Conservation (phyloP, 1,140 invertebrate genomes). For the Megalonaias nervosa region DNA sequence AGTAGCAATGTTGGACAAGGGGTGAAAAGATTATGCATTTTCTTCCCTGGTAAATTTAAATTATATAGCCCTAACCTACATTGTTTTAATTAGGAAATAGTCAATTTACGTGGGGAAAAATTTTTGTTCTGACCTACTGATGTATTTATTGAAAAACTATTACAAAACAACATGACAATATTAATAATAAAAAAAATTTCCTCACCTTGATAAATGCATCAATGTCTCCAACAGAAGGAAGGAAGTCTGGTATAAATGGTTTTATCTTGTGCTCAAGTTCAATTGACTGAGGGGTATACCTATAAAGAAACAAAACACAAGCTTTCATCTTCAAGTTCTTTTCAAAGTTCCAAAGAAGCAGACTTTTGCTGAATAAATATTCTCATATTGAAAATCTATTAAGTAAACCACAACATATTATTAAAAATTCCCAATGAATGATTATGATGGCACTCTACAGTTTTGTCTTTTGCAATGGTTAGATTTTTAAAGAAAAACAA, state of each 20-base stretch:
- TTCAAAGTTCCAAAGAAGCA: not conserved
- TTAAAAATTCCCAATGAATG: not conserved
- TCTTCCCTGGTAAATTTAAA: no score
- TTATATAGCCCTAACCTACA: no score
- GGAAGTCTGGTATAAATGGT: slow-evolving; percentile 97
- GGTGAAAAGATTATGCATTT: no score
- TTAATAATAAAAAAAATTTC: not conserved
- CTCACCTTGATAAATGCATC: slow-evolving; percentile 94
- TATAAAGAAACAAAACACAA: slow-evolving; percentile 66
- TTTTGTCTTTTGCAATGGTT: no score
- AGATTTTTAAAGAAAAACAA: no score
- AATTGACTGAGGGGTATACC: slow-evolving; percentile 93
- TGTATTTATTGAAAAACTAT: no score
- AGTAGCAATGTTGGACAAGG: no score
- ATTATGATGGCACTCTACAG: not conserved
- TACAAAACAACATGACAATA: no score
- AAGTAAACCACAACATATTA: not conserved
- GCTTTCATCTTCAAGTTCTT: not conserved
- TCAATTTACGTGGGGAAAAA: no score
- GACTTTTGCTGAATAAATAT: not conserved
- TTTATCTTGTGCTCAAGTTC: slow-evolving; percentile 91
- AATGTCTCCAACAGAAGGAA: slow-evolving; percentile 98
- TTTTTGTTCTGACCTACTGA: no score
- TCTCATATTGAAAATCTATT: not conserved
- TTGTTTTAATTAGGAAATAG: no score